Base-by-base conservation (phyloP, 35 echinoderm and acorn worm genomes). In the Eucidaris tribuloides region DNA sequence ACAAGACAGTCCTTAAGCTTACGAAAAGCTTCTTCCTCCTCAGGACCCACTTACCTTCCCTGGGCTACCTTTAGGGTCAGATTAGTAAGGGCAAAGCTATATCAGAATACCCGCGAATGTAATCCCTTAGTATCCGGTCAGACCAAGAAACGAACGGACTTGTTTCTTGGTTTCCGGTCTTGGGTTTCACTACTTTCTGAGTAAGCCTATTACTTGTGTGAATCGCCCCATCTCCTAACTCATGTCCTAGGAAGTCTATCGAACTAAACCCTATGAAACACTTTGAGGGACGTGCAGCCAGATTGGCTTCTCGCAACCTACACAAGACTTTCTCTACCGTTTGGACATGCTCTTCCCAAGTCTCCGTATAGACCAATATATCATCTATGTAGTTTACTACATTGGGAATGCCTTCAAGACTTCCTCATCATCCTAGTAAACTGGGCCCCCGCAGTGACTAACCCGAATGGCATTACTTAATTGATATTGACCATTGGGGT, bases 361-460 rank as follows among this genome's bases (percentile, higher is more conserved):
- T 43, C 0, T 65, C 19, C 40, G 48, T 80, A 45, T 78, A 68
- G 0, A 86, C 79, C 5, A 62, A 22, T 19, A 92, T 61, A 79
- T 89, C 85, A 88, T 89, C 79, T 27, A 88, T 93, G 45, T 89
- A 93, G 37, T 86, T 86, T 0, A 54, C 66, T 6, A 86, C 83
- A 2, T 58, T 39, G 5, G 11, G 4, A 4, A 46, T 7, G 1
- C 58, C 58, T 36, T 3, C 6, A n/a, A n/a, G n/a, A n/a, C n/a
- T n/a, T n/a, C n/a, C n/a, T n/a, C 29, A 86, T 23, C 52, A 86
- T 86, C 22, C 64, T 46, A 42, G 79, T 76, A 46, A 90, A 90
- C 19, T 48, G 29, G 7, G 87, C 87, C 23, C 81, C 35, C 32
- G 87, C 79, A 29, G 84, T 90, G 27, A 83, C 68, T 1, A 83